phyloP scores from a whole-genome alignment of 1,140 invertebrate genomes.

The Scaptodrosophila lebanonensis region DNA sequence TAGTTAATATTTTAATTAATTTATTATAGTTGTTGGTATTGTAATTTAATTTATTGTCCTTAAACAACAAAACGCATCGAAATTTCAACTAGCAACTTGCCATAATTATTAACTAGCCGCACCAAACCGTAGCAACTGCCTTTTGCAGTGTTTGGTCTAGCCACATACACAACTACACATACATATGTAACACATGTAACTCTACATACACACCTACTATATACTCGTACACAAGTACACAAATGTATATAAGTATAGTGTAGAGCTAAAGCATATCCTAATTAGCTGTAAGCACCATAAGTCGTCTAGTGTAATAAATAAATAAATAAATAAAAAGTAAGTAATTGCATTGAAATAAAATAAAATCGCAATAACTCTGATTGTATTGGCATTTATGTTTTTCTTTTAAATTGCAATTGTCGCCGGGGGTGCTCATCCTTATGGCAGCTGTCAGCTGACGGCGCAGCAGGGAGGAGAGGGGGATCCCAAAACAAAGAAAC shows the following conservation, averaged over 20 bases:
- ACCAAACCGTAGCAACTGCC: slow-evolving; percentile 2
- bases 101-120: slow-evolving; percentile 44
- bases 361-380: neutral
- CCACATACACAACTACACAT: no score
- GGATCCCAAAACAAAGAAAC: slow-evolving; percentile 16
- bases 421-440: no score
- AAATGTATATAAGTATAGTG: no score
- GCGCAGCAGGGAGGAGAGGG: neutral
- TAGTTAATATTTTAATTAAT: slow-evolving; percentile 69
- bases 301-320: no score
- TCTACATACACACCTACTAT: slow-evolving; percentile 36
- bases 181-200: no score
- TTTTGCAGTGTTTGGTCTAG: no score
- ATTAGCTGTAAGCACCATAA: slow-evolving; percentile 45
- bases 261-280: slow-evolving; percentile 54
- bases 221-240: no score
- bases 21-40: slow-evolving; percentile 74
- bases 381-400: no score
- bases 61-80: slow-evolving; percentile 39
- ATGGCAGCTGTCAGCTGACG: slow-evolving; percentile 2
- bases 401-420: neutral
- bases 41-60: slow-evolving; percentile 51
- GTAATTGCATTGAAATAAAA: no score
- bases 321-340: no score
- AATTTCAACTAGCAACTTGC: slow-evolving; percentile 65